Percentiles rank a stretch among this genome's conserved stretches.
Conservation (phyloP, 2,113 vertebrate genomes). For the Microcebus murinus region DNA sequence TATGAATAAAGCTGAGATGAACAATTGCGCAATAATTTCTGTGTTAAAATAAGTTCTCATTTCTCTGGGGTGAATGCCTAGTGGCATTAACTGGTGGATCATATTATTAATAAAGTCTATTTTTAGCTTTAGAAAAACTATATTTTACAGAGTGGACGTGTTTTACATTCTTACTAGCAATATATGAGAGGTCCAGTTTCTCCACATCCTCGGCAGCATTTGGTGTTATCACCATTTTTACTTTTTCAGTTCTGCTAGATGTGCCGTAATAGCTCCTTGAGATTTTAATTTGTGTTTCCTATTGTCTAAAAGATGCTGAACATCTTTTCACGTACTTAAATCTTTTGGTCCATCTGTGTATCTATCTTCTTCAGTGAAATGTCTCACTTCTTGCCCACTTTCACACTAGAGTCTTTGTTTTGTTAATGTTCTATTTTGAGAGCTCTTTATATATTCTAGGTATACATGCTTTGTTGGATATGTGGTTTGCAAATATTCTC, state of each 20-base stretch:
- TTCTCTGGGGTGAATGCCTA: neutral
- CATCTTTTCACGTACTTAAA: neutral
- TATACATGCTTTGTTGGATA: neutral
- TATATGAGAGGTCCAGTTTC: neutral
- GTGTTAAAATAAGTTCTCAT: neutral
- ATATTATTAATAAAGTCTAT: neutral
- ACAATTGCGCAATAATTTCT: neutral
- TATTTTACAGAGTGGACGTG: neutral
- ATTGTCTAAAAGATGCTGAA: neutral
- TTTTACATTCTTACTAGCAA: neutral
- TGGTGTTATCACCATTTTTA: neutral
- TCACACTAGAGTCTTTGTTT: neutral
- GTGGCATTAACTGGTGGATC: neutral
- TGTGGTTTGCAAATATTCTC: neutral
- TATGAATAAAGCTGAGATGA: neutral
- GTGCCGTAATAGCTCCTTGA: neutral
- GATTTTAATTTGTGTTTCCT: neutral
- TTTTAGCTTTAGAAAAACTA: neutral
- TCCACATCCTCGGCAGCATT: fast-evolving
- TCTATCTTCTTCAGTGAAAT: neutral
- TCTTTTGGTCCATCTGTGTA: neutral
- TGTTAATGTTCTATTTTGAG: neutral
- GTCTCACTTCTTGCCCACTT: neutral
- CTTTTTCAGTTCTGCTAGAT: neutral
- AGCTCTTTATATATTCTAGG: neutral